phyloP scores from a whole-genome alignment of 2,888 invertebrate species.

The Drosophila subsilvestris region DNA sequence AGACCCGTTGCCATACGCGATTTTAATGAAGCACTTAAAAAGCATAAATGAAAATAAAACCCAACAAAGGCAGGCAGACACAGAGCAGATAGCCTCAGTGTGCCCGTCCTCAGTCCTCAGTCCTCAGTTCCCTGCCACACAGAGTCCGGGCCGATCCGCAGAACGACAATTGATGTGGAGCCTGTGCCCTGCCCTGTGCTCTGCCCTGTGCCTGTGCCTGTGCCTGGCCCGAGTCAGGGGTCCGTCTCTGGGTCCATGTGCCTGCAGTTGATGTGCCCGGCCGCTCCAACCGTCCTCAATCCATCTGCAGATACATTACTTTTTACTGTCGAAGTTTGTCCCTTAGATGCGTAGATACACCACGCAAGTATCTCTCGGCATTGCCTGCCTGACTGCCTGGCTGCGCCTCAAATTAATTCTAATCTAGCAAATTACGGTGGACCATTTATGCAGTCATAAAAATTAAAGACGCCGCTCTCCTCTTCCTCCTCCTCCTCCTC shows the following conservation, averaged over 20 bases:
- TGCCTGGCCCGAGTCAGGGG: slow-evolving; percentile 4
- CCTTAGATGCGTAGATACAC: slow-evolving; percentile 40
- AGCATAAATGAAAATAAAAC: slow-evolving; percentile 80
- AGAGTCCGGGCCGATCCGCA: slow-evolving; percentile 63
- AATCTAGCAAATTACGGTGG: slow-evolving; percentile 78
- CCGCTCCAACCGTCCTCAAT: slow-evolving; percentile 13
- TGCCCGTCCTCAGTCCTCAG: background rate
- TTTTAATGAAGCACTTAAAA: slow-evolving; percentile 80
- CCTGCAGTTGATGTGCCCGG: slow-evolving; percentile 30
- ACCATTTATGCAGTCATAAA: slow-evolving; percentile 78
- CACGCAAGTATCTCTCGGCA: slow-evolving; percentile 29
- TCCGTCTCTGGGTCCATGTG: background rate
- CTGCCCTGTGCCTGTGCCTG: slow-evolving; percentile 28
- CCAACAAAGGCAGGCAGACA: slow-evolving; percentile 60
- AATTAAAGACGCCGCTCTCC: slow-evolving; percentile 71
- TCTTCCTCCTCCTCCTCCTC: background rate
- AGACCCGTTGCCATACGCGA: slow-evolving; percentile 68
- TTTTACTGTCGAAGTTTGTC: slow-evolving; percentile 64
- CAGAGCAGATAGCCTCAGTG: slow-evolving; percentile 45
- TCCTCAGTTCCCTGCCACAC: slow-evolving; percentile 1
- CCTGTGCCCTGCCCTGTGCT: slow-evolving; percentile 46
- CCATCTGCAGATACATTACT: slow-evolving; percentile 56
- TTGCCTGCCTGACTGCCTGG: slow-evolving; percentile 31
- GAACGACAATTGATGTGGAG: slow-evolving; percentile 78
- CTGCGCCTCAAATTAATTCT: slow-evolving; percentile 75